Evolutionary conservation across 2,113 vertebrate species (phyloP), one percentile per base, ranked within the genome.

Genomic region (Ammodytes marinus): DNA sequence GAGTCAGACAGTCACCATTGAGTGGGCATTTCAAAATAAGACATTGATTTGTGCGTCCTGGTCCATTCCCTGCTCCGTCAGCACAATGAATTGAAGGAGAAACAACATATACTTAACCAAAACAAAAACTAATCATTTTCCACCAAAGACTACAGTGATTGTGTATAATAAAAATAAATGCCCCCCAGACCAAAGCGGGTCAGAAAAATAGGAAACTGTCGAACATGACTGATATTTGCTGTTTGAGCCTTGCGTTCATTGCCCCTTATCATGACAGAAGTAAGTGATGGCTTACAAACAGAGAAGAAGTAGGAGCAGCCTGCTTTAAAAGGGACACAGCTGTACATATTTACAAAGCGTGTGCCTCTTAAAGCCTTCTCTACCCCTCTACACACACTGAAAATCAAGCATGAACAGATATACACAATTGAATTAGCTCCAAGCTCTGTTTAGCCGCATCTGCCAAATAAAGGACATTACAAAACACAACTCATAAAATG

Each of bases 361-460:
- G 40, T 45, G 50, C 82, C 70, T 77, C 59, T 73, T 59, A 52
- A 58, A 80, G 59, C 74, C 80, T 35, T 9, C 74, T 74, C 52
- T 67, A 73, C 9, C 60, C 10, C 63, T 74, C 27, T 58, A 81
- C 19, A 83, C 76, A 86, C 69, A 82, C 3, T 57, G 59, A 89
- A 83, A 88, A 85, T 80, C 67, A 85, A 89, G 77, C 76, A 90
- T 73, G 77, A 84, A 83, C 73, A 87, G 80, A 87, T 72, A 83
- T 61, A 77, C 85, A 77, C 79, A 83, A 86, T 85, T 85, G 81
- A 80, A 77, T 88, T 61, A 83, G 74, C 79, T 73, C 70, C 9
- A 8, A 76, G 63, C 73, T 78, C 79, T 80, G 72, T 86, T 85
- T 61, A 74, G 82, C 58, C 50, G 11, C 80, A 86, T 87, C 70